Percentiles rank a stretch among this genome's conserved stretches.
These are phyloP conservation scores for Nemopilema nomurai DNA, from an alignment of 30 jellyfish, hydroid and myxozoan species.

Conservation along the genomic window DNA sequence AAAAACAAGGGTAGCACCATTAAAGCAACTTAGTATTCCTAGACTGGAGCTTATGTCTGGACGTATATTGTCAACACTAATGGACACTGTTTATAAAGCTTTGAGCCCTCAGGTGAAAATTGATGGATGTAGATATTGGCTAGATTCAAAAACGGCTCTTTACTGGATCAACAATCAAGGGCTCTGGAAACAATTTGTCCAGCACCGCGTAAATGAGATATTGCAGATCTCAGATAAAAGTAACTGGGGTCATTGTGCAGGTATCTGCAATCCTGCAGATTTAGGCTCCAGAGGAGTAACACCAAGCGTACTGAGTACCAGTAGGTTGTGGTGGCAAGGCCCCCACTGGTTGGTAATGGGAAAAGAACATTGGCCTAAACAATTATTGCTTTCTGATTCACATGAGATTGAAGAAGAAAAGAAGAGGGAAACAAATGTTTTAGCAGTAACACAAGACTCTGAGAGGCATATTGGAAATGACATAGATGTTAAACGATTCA, in stretches of 20 bases:
- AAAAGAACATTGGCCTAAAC: conserved; percentile 30
- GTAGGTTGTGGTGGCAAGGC: conserved; percentile 55
- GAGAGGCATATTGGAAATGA: background rate
- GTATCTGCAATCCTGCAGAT: conserved; percentile 53
- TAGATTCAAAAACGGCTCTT: conserved; percentile 39
- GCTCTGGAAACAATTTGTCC: conserved; percentile 54
- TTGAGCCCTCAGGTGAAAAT: background rate
- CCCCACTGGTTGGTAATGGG: conserved; percentile 36
- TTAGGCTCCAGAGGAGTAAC: conserved; percentile 60
- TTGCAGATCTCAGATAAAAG: conserved; percentile 4
- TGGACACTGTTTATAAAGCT: conserved; percentile 44
- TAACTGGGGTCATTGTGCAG: conserved; percentile 56
- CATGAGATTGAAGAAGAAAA: conserved; percentile 16
- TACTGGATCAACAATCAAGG: conserved; percentile 34
- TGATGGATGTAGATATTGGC: conserved; percentile 37
- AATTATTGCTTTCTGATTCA: conserved; percentile 1
- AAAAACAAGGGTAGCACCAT: conserved; percentile 48
- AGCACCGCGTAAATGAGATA: conserved; percentile 56
- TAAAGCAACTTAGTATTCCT: conserved; percentile 38
- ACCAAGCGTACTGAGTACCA: background rate
- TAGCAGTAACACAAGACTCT: background rate
- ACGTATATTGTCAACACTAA: conserved; percentile 25
- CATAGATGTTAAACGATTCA: conserved; percentile 20
- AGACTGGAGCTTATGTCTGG: conserved; percentile 38
- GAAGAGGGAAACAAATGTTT: conserved; percentile 13